Evolutionary conservation across 1,140 invertebrate genomes (phyloP).

Genomic region (Dufourea novaeangliae): DNA sequence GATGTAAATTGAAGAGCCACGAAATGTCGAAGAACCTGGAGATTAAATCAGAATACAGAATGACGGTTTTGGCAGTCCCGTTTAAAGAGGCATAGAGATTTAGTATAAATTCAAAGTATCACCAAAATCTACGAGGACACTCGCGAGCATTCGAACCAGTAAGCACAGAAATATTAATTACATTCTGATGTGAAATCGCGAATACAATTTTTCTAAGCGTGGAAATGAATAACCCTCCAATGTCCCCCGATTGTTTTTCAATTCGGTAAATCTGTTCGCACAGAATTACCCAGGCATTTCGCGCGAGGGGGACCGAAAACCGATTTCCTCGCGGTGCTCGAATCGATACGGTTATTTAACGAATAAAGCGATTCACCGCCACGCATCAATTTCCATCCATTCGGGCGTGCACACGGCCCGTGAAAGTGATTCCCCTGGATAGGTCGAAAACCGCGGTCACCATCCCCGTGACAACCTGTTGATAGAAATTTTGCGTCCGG

Average conservation of each 20-base stretch:
- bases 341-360: slow-evolving; percentile 49
- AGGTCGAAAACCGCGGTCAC: slow-evolving; percentile 44
- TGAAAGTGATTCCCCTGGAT: slow-evolving; percentile 44
- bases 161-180: too few relatives aligned
- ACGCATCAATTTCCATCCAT: slow-evolving; percentile 34
- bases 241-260: not conserved
- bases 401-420: not conserved
- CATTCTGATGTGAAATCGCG: too few relatives aligned
- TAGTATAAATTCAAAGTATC: too few relatives aligned
- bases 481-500: slow-evolving; percentile 71
- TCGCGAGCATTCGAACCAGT: too few relatives aligned
- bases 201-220: not conserved
- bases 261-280: not conserved
- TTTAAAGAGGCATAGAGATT: too few relatives aligned
- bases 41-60: too few relatives aligned
- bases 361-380: slow-evolving; percentile 34
- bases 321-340: slow-evolving; percentile 17
- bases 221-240: not conserved
- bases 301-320: not conserved
- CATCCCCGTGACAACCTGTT: slow-evolving; percentile 72
- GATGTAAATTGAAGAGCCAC: too few relatives aligned
- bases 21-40: too few relatives aligned
- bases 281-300: not conserved
- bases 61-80: too few relatives aligned
- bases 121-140: too few relatives aligned